phyloP scores from a whole-genome alignment of 2,797 vertebrate species.

The Oophaga sylvatica region DNA sequence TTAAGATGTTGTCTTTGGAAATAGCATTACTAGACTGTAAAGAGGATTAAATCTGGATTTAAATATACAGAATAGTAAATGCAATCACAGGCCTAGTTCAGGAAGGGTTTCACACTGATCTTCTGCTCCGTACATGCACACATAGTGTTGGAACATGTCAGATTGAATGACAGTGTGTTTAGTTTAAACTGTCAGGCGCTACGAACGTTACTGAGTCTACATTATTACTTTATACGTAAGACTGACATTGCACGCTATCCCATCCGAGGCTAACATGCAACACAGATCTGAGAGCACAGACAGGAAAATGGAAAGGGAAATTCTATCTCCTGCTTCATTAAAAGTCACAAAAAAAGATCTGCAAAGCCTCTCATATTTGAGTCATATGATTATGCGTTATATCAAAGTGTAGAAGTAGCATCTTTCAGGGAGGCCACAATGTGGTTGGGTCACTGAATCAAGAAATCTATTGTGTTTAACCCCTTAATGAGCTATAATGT shows the following conservation, averaged over 20 bases:
- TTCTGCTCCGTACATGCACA: neutral
- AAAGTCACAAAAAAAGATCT: neutral
- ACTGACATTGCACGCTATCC: neutral
- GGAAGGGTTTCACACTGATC: constrained; percentile 7
- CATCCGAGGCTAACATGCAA: neutral
- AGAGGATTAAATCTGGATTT: constrained; percentile 49
- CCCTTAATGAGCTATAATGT: no score
- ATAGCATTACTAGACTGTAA: constrained; percentile 45
- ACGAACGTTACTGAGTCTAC: neutral
- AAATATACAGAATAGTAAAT: constrained; percentile 15
- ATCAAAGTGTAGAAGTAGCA: neutral
- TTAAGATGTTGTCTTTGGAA: constrained; percentile 42
- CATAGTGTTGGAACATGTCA: constrained; percentile 10
- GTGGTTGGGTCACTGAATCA: neutral
- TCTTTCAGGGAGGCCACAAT: neutral
- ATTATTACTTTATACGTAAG: neutral
- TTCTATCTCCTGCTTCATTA: neutral
- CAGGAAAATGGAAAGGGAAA: neutral
- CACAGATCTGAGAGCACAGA: neutral
- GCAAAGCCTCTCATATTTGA: neutral
- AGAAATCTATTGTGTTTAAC: no score
- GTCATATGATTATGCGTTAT: neutral
- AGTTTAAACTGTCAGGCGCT: neutral
- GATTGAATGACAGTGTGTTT: neutral
- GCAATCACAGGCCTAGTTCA: neutral